Percentiles rank a stretch among this genome's conserved stretches.
Evolutionary conservation across 2,888 invertebrate species (phyloP).

Genomic region (Tuberolachnus salignus): DNA sequence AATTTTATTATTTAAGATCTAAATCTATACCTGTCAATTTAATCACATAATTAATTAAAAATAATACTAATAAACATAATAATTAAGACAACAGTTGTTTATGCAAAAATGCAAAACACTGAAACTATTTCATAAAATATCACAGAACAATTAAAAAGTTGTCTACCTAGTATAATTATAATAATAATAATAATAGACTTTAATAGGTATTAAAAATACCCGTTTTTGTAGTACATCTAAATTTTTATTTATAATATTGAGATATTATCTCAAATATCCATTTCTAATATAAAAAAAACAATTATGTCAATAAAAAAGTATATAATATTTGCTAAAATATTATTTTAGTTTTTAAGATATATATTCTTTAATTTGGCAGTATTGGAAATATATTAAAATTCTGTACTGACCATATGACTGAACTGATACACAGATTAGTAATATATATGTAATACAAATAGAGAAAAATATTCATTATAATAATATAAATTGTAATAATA

Average conservation of each 20-base stretch:
- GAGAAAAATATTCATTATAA: neutral
- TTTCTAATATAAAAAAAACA: constrained; percentile 1
- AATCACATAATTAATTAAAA: constrained; percentile 10
- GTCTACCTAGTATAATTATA: neutral
- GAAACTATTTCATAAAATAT: constrained; percentile 39
- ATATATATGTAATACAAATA: no score
- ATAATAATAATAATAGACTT: neutral
- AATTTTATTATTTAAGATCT: neutral
- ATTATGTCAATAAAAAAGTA: constrained; percentile 10
- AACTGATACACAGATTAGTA: neutral
- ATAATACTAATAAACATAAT: constrained; percentile 11
- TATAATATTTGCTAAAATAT: neutral
- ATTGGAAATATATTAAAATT: neutral
- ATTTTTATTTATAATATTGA: neutral
- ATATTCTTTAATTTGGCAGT: neutral
- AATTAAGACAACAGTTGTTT: neutral
- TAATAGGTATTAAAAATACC: constrained; percentile 4
- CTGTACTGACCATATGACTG: neutral
- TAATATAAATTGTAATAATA: neutral
- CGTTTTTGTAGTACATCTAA: neutral
- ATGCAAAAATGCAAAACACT: constrained; percentile 6
- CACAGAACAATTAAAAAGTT: constrained; percentile 27
- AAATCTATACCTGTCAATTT: neutral
- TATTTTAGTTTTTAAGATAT: neutral
- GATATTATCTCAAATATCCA: neutral